These are phyloP conservation scores for Dioctria rufipes DNA, from an alignment of 2,888 invertebrate species.

Conservation along the genomic window DNA sequence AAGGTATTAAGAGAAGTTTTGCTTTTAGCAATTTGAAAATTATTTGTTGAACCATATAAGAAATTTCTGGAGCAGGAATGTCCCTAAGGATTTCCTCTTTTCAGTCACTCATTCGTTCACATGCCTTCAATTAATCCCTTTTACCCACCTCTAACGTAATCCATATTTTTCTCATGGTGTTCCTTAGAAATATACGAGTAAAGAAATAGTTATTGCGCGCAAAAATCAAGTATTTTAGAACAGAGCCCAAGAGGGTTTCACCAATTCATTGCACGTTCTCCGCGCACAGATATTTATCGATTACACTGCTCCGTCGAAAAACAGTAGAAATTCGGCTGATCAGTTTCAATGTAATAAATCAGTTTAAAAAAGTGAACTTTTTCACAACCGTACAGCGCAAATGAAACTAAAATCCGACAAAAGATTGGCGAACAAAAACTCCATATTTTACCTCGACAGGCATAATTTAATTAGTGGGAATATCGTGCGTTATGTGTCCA, in stretches of 20 bases:
- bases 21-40: background rate
- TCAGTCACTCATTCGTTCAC: background rate
- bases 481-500: conserved; percentile 12
- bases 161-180: conserved; percentile 30
- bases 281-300: conserved; percentile 27
- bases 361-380: conserved; percentile 20
- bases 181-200: background rate
- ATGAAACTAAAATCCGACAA: conserved; percentile 4
- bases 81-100: no score
- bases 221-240: no score
- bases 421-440: background rate
- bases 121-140: background rate
- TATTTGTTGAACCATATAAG: background rate
- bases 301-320: background rate
- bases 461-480: conserved; percentile 40
- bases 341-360: conserved; percentile 23
- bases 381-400: background rate
- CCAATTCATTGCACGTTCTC: conserved; percentile 21
- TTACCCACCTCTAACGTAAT: conserved; percentile 33
- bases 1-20: background rate
- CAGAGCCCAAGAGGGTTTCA: background rate
- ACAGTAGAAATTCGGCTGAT: background rate
- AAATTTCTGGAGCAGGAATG: background rate
- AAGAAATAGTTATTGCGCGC: no score
- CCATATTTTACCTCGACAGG: conserved; percentile 5